These are phyloP conservation scores for Pipistrellus kuhlii DNA, from an alignment of 2,797 vertebrate species.

Conservation along the genomic window DNA sequence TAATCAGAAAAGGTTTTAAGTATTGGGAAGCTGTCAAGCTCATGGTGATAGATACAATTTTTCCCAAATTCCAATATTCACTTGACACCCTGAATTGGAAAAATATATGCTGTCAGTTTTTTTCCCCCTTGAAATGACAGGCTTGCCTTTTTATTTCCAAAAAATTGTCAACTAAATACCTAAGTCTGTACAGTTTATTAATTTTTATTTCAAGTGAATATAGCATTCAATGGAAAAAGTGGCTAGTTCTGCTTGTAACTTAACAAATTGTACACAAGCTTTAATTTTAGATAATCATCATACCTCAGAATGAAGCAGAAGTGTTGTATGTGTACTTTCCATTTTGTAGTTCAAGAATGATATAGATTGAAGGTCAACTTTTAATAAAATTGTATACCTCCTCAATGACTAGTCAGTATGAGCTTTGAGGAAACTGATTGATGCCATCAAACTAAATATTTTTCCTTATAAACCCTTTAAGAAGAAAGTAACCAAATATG, in stretches of 20 bases:
- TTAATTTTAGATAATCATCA: not conserved
- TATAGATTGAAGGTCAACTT: not conserved
- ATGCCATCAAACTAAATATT: not conserved
- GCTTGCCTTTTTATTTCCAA: slow-evolving; percentile 40
- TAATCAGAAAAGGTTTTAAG: slow-evolving; percentile 25
- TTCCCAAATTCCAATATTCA: slow-evolving; percentile 33
- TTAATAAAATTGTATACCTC: not conserved
- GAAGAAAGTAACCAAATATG: not conserved
- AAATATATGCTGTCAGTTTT: not conserved
- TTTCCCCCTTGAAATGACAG: slow-evolving; percentile 48
- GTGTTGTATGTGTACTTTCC: not conserved
- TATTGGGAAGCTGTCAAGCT: slow-evolving; percentile 28
- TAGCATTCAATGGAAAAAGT: not conserved
- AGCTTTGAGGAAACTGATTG: not conserved
- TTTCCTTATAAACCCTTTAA: slow-evolving; percentile 28
- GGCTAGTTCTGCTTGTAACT: slow-evolving; percentile 45
- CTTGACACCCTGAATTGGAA: slow-evolving; percentile 26
- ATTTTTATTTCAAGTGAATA: slow-evolving; percentile 34
- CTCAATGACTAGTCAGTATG: not conserved
- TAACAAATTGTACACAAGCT: not conserved
- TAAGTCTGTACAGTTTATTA: slow-evolving; percentile 28
- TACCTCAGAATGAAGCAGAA: not conserved
- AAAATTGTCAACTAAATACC: slow-evolving; percentile 20
- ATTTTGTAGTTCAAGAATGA: not conserved
- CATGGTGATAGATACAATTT: not conserved